phyloP scores from a whole-genome alignment of 2,888 invertebrate genomes.

The Drosophila greeni region DNA sequence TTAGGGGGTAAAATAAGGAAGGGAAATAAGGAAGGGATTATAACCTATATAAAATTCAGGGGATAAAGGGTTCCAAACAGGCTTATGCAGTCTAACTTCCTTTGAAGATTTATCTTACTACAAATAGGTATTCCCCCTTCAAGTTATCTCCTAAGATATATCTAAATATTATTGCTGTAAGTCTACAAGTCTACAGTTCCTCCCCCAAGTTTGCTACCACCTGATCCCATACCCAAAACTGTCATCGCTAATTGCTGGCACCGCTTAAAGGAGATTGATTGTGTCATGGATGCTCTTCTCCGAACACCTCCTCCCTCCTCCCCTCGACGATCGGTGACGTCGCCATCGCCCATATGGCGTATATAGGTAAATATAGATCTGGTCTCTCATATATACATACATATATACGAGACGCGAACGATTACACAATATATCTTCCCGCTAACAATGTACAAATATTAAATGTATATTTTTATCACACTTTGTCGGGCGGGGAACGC shows the following conservation, averaged over 20 bases:
- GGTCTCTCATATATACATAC: conserved; percentile 7
- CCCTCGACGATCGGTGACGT: conserved; percentile 33
- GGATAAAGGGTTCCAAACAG: too few relatives aligned
- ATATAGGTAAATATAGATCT: conserved; percentile 24
- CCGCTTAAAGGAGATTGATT: conserved; percentile 53
- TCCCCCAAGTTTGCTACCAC: neutral
- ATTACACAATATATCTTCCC: conserved; percentile 72
- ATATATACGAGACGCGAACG: too few relatives aligned
- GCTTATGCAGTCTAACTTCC: too few relatives aligned
- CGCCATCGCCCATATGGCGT: conserved; percentile 52
- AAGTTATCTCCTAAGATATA: too few relatives aligned
- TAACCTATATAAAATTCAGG: too few relatives aligned
- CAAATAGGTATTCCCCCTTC: neutral
- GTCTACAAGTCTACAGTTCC: neutral
- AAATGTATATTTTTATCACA: conserved; percentile 74
- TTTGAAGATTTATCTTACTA: too few relatives aligned
- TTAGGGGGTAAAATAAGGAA: too few relatives aligned
- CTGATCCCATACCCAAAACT: conserved; percentile 36
- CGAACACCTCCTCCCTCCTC: neutral
- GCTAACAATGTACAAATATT: conserved; percentile 74
- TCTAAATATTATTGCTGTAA: neutral
- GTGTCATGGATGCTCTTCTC: conserved; percentile 41
- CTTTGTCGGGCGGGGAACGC: conserved; percentile 48
- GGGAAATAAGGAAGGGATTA: too few relatives aligned
- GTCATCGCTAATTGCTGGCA: conserved; percentile 49